Evolutionary conservation across 2,113 vertebrate species (phyloP).

Genomic region (Isurus oxyrinchus): DNA sequence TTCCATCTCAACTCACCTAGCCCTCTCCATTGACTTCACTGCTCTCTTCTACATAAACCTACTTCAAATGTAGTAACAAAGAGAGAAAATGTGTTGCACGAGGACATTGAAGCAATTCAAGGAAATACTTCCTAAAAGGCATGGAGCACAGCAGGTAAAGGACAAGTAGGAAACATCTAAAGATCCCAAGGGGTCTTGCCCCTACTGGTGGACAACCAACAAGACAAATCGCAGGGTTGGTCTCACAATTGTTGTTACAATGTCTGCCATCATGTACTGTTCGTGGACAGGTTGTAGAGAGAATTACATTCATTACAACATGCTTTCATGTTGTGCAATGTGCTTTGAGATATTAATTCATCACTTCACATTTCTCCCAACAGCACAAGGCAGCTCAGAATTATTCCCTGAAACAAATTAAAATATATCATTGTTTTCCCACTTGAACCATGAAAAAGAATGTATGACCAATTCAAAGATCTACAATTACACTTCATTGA

Average conservation of each 20-base stretch:
- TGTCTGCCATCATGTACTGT: neutral
- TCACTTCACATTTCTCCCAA: neutral
- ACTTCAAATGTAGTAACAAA: neutral
- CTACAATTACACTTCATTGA: neutral
- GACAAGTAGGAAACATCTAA: too few relatives aligned
- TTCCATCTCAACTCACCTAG: neutral
- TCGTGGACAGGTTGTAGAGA: neutral
- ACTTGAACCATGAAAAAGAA: neutral
- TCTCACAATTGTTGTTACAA: too few relatives aligned
- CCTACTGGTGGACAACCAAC: neutral
- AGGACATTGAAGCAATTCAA: neutral
- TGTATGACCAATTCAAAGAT: neutral
- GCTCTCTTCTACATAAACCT: neutral
- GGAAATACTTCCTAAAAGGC: too few relatives aligned
- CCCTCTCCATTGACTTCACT: neutral
- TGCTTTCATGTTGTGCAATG: neutral
- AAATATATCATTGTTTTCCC: neutral
- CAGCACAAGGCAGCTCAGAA: neutral
- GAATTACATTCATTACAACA: neutral
- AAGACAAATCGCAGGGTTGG: too few relatives aligned
- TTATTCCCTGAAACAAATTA: neutral
- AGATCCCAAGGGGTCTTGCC: too few relatives aligned
- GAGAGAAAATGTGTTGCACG: neutral
- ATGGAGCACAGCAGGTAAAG: too few relatives aligned
- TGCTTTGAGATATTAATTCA: neutral